Evolutionary conservation across 2,888 invertebrate species (phyloP).

Genomic region (Ferrisia virgata): DNA sequence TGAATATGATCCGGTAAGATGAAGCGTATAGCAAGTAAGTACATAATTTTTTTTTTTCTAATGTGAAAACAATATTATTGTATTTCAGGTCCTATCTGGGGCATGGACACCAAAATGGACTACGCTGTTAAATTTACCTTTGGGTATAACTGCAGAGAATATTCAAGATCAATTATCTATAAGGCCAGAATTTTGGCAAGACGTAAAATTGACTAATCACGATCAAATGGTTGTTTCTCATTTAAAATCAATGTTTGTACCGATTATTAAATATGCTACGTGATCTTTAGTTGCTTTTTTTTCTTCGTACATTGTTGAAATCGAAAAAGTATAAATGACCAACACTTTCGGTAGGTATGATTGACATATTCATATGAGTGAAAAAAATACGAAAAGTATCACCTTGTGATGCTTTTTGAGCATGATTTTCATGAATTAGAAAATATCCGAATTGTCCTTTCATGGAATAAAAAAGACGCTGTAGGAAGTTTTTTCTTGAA

Average conservation of each 20-base stretch:
- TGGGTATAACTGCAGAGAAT: conserved; percentile 56
- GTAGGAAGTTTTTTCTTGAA: no score
- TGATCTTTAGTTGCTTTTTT: background rate
- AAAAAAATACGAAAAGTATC: conserved; percentile 30
- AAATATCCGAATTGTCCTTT: no score
- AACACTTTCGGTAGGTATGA: no score
- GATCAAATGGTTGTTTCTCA: conserved; percentile 53
- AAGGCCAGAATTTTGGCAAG: conserved; percentile 57
- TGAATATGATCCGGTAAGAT: conserved; percentile 70
- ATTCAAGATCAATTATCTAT: conserved; percentile 53
- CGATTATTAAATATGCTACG: background rate
- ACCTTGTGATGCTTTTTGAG: no score
- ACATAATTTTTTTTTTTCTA: background rate
- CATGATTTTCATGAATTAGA: no score
- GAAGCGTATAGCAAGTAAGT: background rate
- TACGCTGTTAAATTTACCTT: conserved; percentile 55
- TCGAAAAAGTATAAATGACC: background rate
- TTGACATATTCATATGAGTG: background rate
- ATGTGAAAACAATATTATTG: background rate
- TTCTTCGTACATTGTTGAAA: no score
- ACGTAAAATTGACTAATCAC: conserved; percentile 53
- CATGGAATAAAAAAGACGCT: no score
- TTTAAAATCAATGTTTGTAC: conserved; percentile 29
- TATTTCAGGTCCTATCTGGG: conserved; percentile 55
- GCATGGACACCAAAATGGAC: conserved; percentile 58